Conservation (phyloP, 2,797 vertebrate species). For the Lacerta viridis region DNA sequence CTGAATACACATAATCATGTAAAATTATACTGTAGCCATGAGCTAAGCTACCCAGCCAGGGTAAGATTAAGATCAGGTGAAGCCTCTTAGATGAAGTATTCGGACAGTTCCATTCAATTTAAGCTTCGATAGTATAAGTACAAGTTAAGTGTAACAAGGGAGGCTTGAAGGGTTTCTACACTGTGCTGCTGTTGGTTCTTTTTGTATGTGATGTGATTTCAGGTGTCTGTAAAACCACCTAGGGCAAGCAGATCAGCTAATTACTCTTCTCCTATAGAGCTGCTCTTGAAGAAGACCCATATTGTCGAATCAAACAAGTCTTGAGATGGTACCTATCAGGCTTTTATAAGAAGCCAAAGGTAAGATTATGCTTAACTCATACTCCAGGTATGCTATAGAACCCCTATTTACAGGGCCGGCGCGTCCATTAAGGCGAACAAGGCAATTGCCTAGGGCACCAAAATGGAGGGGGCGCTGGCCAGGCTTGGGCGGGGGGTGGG, state of each 20-base stretch:
- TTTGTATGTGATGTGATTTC: conserved; percentile 9
- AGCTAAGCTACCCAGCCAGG: no score
- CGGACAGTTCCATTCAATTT: background rate
- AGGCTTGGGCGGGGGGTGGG: no score
- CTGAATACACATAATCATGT: no score
- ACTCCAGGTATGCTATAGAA: background rate
- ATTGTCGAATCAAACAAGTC: conserved; percentile 93
- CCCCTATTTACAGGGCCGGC: background rate
- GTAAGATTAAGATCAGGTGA: background rate
- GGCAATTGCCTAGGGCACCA: no score
- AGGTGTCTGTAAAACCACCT: background rate
- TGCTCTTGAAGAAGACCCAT: conserved; percentile 88
- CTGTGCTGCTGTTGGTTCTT: background rate
- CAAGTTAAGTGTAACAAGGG: background rate
- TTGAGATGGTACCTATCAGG: conserved; percentile 97
- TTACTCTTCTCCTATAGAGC: conserved; percentile 80
- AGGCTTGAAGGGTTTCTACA: background rate
- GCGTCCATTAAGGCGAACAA: no score
- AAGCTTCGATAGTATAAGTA: background rate
- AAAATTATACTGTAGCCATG: no score
- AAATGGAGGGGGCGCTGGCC: no score
- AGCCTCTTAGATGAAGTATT: background rate
- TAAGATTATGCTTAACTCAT: conserved; percentile 68
- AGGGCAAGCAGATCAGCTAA: background rate
- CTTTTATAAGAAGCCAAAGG: conserved; percentile 99